Conservation (phyloP, 2,888 invertebrate species). For the Thumatha senex region DNA sequence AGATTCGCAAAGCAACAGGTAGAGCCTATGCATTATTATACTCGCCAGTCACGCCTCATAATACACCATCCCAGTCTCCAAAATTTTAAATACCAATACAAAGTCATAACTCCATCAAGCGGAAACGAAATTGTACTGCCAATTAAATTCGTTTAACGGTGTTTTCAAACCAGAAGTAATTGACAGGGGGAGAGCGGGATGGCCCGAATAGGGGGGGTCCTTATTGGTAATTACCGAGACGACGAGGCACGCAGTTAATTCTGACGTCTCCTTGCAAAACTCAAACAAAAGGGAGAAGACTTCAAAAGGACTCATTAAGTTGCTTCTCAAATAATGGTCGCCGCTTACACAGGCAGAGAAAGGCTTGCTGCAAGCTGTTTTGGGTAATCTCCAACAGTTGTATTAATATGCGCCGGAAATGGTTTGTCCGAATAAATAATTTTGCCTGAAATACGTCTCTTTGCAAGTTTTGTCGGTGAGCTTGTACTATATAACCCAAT, state of each 20-base stretch:
- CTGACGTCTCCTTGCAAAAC: slow-evolving; percentile 58
- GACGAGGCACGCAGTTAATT: slow-evolving; percentile 47
- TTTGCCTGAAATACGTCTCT: neutral
- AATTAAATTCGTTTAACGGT: slow-evolving; percentile 43
- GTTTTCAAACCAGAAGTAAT: slow-evolving; percentile 50
- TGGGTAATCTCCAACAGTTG: slow-evolving; percentile 12
- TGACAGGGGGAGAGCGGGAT: slow-evolving; percentile 27
- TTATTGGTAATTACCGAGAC: slow-evolving; percentile 57
- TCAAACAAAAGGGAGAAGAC: slow-evolving; percentile 64
- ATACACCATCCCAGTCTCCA: neutral
- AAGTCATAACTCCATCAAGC: slow-evolving; percentile 35
- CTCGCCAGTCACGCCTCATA: too few relatives aligned
- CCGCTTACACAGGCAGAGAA: slow-evolving; percentile 22
- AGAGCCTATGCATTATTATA: too few relatives aligned
- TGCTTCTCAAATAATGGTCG: slow-evolving; percentile 60
- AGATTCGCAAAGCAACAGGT: too few relatives aligned
- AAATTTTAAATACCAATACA: slow-evolving; percentile 26
- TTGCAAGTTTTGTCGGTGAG: neutral
- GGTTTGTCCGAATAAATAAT: slow-evolving; percentile 3
- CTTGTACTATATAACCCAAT: too few relatives aligned
- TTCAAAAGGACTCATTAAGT: slow-evolving; percentile 69
- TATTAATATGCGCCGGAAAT: slow-evolving; percentile 9
- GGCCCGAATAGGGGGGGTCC: slow-evolving; percentile 21
- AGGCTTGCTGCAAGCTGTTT: slow-evolving; percentile 17
- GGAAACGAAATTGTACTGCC: slow-evolving; percentile 35